Conservation (phyloP, 2,113 vertebrate genomes). For the Solea senegalensis region DNA sequence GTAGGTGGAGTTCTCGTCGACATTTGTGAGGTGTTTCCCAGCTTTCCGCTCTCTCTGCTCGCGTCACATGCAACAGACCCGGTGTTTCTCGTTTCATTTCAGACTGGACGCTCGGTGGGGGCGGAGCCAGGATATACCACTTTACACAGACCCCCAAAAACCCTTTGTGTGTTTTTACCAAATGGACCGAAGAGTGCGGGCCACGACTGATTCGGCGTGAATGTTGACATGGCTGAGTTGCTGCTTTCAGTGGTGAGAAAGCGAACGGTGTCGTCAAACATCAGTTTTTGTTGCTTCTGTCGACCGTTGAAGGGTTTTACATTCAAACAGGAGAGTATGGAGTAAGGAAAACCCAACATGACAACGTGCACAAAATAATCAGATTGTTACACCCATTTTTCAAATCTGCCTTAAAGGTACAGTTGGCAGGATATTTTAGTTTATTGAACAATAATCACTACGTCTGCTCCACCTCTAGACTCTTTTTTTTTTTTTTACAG, state of each 20-base stretch:
- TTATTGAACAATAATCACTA: too few species aligned
- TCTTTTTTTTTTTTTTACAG: not conserved
- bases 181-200: slow-evolving; percentile 17
- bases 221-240: slow-evolving; percentile 18
- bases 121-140: not conserved
- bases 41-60: slow-evolving; percentile 29
- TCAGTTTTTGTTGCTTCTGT: slow-evolving; percentile 23
- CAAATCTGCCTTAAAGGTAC: not conserved
- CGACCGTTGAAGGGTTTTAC: slow-evolving; percentile 23
- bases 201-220: slow-evolving; percentile 2
- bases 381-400: not conserved
- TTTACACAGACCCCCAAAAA: slow-evolving; percentile 17
- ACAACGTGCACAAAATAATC: slow-evolving; percentile 23
- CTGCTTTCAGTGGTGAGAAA: not conserved
- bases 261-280: not conserved
- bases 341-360: slow-evolving; percentile 1
- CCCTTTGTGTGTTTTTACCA: slow-evolving; percentile 37
- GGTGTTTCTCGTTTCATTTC: slow-evolving; percentile 1
- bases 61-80: not conserved
- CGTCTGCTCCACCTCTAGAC: not conserved
- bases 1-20: slow-evolving; percentile 52
- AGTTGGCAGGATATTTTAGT: not conserved
- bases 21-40: slow-evolving; percentile 3
- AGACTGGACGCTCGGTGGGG: slow-evolving; percentile 16
- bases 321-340: slow-evolving; percentile 9